A percentile compares a stretch with the other conserved stretches of the same genome.
Conservation (phyloP, 2,113 vertebrate genomes). For the Heloderma charlesbogerti region DNA sequence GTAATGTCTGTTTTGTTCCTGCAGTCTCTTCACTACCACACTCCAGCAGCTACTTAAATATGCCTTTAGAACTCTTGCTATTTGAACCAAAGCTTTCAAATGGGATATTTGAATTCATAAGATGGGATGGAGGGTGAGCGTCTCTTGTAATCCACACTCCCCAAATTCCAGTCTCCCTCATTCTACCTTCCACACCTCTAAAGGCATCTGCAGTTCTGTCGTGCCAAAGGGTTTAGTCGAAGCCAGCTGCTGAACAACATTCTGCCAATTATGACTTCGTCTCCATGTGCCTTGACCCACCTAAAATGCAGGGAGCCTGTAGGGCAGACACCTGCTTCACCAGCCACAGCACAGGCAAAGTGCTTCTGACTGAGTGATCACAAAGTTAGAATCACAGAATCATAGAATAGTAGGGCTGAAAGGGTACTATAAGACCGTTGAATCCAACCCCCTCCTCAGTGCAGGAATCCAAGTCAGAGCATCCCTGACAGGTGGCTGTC, state of each 20-base stretch:
- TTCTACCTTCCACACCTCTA: not conserved
- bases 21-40: too few relatives aligned
- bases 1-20: too few relatives aligned
- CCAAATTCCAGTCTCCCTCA: too few relatives aligned
- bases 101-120: not conserved
- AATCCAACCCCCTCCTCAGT: too few relatives aligned
- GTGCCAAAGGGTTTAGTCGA: not conserved
- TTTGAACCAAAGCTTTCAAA: not conserved
- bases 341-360: too few relatives aligned
- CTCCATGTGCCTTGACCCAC: not conserved
- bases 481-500: too few relatives aligned
- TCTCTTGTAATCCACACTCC: too few relatives aligned
- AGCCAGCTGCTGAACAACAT: not conserved
- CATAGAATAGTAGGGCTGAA: too few relatives aligned
- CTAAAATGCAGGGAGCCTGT: not conserved
- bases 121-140: not conserved
- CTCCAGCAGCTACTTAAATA: not conserved
- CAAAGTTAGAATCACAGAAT: too few relatives aligned
- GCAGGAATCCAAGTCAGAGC: too few relatives aligned
- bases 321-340: not conserved
- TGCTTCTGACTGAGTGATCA: accelerated
- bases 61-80: not conserved
- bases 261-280: not conserved
- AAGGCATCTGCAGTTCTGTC: not conserved
- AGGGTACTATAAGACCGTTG: too few relatives aligned